Conservation (phyloP, 53 echinoderm and acorn worm genomes). For the Mesocentrotus franciscanus region DNA sequence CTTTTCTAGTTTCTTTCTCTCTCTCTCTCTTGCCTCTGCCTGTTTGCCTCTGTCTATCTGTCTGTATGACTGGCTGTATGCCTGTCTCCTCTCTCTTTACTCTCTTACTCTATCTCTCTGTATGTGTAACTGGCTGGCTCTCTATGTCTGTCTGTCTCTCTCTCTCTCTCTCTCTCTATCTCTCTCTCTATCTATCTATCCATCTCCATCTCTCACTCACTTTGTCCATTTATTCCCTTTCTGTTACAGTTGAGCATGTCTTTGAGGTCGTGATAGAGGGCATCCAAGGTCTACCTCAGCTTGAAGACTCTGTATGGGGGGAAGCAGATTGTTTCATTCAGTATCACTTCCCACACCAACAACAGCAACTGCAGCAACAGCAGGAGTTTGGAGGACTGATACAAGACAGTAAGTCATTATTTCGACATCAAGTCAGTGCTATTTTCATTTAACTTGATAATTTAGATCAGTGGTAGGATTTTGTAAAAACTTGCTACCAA, state of each 20-base stretch:
- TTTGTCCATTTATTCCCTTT: background rate
- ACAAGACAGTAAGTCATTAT: conserved; percentile 30
- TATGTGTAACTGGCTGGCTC: too few species aligned
- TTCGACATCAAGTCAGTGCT: background rate
- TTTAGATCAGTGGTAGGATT: background rate
- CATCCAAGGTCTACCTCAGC: conserved; percentile 86
- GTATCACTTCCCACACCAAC: conserved; percentile 94
- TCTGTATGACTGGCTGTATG: too few species aligned
- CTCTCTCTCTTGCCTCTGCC: background rate
- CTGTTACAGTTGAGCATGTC: conserved; percentile 81
- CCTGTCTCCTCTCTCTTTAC: background rate
- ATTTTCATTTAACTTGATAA: background rate
- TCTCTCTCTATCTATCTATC: background rate
- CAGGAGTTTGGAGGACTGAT: conserved; percentile 41
- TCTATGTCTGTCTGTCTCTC: background rate
- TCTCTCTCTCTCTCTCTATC: background rate
- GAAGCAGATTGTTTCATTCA: conserved; percentile 98
- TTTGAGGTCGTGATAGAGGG: conserved; percentile 98
- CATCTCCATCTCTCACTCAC: background rate
- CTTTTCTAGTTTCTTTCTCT: too few species aligned
- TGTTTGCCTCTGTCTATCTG: background rate
- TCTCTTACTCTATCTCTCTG: background rate
- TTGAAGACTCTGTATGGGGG: conserved; percentile 95
- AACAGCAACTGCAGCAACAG: conserved; percentile 73
- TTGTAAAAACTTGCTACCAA: background rate